A percentile compares a stretch with the other conserved stretches of the same genome.
These are phyloP conservation scores for Nasonia vitripennis DNA, from an alignment of 1,140 invertebrate genomes.

Conservation along the genomic window DNA sequence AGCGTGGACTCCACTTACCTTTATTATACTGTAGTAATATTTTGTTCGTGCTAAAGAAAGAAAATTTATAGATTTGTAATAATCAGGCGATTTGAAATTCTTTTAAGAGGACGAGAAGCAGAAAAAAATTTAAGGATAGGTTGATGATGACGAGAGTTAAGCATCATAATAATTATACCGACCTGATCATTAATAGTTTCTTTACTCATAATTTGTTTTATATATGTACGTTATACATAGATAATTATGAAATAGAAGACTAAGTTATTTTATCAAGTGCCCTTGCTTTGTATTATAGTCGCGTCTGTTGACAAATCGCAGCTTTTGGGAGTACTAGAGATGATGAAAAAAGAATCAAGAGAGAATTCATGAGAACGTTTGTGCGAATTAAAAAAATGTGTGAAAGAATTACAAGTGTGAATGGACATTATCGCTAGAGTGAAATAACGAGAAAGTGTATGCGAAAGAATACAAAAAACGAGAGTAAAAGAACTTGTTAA, in stretches of 20 bases:
- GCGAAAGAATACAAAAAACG: constrained; percentile 47
- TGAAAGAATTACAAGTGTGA: constrained; percentile 35
- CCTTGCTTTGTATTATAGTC: constrained; percentile 76
- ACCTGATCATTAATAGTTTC: constrained; percentile 70
- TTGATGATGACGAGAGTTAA: constrained; percentile 58
- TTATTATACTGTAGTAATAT: constrained; percentile 50
- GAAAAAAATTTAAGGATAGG: constrained; percentile 47
- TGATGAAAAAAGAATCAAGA: constrained; percentile 51
- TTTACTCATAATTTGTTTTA: constrained; percentile 74
- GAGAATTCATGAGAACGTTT: constrained; percentile 50
- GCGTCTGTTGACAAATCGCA: constrained; percentile 70
- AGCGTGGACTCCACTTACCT: constrained; percentile 53
- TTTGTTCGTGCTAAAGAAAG: constrained; percentile 55
- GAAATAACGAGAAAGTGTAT: constrained; percentile 54
- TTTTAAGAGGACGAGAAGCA: constrained; percentile 32
- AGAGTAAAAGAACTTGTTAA: constrained; percentile 62
- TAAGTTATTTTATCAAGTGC: constrained; percentile 76
- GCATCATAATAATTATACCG: constrained; percentile 65
- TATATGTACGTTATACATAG: constrained; percentile 74
- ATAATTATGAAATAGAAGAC: constrained; percentile 74
- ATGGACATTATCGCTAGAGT: constrained; percentile 55
- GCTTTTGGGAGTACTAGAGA: constrained; percentile 64
- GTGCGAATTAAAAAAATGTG: constrained; percentile 43
- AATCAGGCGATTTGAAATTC: constrained; percentile 52
- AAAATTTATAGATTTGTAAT: constrained; percentile 53